A percentile compares a stretch with the other conserved stretches of the same genome.
Conservation (phyloP, 2,113 vertebrate genomes). For the Nerophis lumbriciformis region DNA sequence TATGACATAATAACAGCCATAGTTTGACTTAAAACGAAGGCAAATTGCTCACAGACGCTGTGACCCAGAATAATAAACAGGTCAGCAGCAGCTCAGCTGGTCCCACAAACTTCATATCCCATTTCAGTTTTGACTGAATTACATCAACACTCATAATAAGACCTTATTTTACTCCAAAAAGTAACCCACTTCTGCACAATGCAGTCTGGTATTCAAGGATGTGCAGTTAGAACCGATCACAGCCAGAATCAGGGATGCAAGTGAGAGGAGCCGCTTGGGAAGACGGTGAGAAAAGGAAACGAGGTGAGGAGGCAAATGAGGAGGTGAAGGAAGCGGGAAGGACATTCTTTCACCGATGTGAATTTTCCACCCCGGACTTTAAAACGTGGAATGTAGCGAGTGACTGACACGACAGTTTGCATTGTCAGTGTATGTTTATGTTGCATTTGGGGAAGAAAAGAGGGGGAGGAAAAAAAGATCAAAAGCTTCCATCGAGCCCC, state of each 20-base stretch:
- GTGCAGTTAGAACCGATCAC: background rate
- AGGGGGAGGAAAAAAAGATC: background rate
- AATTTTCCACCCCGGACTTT: conserved; percentile 25
- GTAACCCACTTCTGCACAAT: background rate
- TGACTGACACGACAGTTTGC: conserved; percentile 9
- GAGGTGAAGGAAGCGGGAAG: conserved; percentile 15
- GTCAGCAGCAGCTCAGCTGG: conserved; percentile 55
- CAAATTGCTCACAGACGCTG: conserved; percentile 52
- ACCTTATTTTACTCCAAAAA: background rate
- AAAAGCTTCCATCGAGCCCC: conserved; percentile 31
- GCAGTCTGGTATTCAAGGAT: background rate
- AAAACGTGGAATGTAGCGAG: conserved; percentile 32
- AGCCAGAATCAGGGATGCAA: background rate
- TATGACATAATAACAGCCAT: conserved; percentile 41
- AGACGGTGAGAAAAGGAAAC: conserved; percentile 14
- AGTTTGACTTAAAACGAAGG: conserved; percentile 48
- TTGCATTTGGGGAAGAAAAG: background rate
- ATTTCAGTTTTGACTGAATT: conserved; percentile 33
- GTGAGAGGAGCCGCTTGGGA: background rate
- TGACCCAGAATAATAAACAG: conserved; percentile 23
- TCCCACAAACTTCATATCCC: conserved; percentile 53
- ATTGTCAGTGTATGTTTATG: background rate
- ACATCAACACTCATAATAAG: background rate
- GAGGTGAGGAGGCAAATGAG: conserved; percentile 35
- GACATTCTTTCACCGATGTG: conserved; percentile 19